Conservation (phyloP, 2,113 vertebrate genomes). For the Plecturocebus donacophilus region DNA sequence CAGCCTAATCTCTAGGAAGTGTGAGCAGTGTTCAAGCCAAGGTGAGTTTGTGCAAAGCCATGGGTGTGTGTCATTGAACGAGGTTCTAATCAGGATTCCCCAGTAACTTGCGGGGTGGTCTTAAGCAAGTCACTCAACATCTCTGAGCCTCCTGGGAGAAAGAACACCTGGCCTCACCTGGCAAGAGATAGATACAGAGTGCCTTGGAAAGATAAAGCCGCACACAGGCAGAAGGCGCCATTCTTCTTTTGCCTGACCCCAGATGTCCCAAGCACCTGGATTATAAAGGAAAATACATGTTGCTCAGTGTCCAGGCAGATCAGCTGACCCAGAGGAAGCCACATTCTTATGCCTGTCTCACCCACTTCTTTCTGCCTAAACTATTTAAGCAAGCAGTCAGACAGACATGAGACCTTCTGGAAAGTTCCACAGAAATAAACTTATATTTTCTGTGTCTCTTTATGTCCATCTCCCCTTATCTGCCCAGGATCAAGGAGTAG, state of each 20-base stretch:
- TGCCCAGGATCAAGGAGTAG: not conserved
- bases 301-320: not conserved
- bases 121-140: not conserved
- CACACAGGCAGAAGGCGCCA: not conserved
- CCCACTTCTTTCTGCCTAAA: slow-evolving; percentile 20
- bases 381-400: slow-evolving; percentile 6
- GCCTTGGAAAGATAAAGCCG: not conserved
- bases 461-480: not conserved
- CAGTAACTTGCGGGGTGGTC: not conserved
- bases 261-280: not conserved
- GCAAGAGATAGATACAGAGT: not conserved
- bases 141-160: not conserved
- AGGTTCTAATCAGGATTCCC: not conserved
- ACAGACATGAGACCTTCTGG: slow-evolving; percentile 17
- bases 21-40: too few relatives aligned
- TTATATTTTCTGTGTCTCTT: not conserved
- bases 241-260: not conserved
- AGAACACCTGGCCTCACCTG: not conserved
- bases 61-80: not conserved
- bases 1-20: not conserved
- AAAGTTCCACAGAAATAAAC: slow-evolving; percentile 12
- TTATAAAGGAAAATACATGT: not conserved
- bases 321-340: not conserved
- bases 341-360: not conserved
- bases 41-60: not conserved